These are phyloP conservation scores for Lasioglossum pauxillum DNA, from an alignment of 2,888 invertebrate species.

Conservation along the genomic window DNA sequence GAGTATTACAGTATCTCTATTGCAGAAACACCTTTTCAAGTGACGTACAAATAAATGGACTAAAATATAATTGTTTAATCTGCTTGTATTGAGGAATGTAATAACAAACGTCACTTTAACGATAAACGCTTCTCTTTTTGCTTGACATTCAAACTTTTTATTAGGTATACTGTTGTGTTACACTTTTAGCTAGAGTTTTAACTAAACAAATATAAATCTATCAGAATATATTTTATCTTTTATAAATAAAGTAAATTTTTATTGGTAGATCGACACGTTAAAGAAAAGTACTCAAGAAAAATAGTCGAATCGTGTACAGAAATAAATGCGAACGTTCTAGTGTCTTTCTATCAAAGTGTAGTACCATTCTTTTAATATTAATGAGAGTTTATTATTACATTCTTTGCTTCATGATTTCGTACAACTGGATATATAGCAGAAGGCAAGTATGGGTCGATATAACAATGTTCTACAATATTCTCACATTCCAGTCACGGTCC, in stretches of 20 bases:
- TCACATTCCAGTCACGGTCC: slow-evolving; percentile 55
- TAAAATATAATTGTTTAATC: slow-evolving; percentile 58
- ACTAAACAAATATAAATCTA: slow-evolving; percentile 3
- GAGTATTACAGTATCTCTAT: slow-evolving; percentile 60
- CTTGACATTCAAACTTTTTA: background rate
- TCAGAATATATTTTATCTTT: slow-evolving; percentile 11
- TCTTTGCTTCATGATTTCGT: slow-evolving; percentile 82
- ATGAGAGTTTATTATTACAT: slow-evolving; percentile 76
- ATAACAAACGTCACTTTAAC: slow-evolving; percentile 65
- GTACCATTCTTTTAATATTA: slow-evolving; percentile 61
- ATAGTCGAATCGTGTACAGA: background rate
- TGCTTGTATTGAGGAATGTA: slow-evolving; percentile 68
- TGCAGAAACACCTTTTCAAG: slow-evolving; percentile 60
- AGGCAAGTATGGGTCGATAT: slow-evolving; percentile 82
- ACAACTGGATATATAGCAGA: slow-evolving; percentile 84
- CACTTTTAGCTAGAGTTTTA: background rate
- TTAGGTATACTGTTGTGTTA: background rate
- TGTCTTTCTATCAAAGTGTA: slow-evolving; percentile 33
- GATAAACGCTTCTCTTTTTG: slow-evolving; percentile 18
- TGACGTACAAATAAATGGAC: slow-evolving; percentile 61
- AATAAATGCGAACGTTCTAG: slow-evolving; percentile 1
- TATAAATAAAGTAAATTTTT: background rate
- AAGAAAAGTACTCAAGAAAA: slow-evolving; percentile 10
- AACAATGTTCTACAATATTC: slow-evolving; percentile 64
- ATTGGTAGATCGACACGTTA: slow-evolving; percentile 8